Base-by-base conservation (phyloP, 2,113 vertebrate genomes). In the Scomber japonicus region DNA sequence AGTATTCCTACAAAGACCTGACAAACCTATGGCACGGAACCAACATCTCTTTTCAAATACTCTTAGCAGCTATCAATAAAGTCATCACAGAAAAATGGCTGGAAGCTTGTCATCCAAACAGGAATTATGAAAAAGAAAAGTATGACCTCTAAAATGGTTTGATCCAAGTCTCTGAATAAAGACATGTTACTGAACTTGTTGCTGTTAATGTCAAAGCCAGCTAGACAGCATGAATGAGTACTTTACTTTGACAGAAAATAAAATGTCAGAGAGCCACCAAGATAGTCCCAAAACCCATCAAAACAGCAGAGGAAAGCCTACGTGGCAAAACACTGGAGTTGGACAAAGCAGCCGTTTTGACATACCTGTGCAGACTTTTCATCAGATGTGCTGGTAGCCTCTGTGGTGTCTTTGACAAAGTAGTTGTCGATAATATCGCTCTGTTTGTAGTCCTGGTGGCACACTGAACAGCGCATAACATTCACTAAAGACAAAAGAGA, bases 351-450 rank as follows among this genome's bases (percentile, higher is more conserved):
- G 53, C 12, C 0, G 0, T 6, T 50, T 12, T 31, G 13, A 80
- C 80, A 11, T 92, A 99, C 98, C 97, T 99, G 97, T 61, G 97
- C 95, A 35, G 97, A 95, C 66, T 98, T 99, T 91, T 99, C 97
- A 69, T 97, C 96, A 0, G 97, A 97, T 60, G 96, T 96, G 92
- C 93, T 97, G 11, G 96, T 95, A 4, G 92, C 86, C 83, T 99
- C 98, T 1, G 97, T 95, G 0, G 96, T 97, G 88, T 99, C 98
- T 94, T 98, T 99, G 66, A 99, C 97, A 82, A 99, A 99, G 91
- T 99, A 98, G 93, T 99, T 99, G 93, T 99, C 97, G 82, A 99
- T 96, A 72, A 99, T 96, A 78, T 99, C 98, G 48, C 95, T 98
- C 92, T 99, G 97, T 54, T 98, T 97, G 95, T 97, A 99, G 89